Base-by-base conservation (phyloP, 2,113 vertebrate genomes). In the Carettochelys insculpta region DNA sequence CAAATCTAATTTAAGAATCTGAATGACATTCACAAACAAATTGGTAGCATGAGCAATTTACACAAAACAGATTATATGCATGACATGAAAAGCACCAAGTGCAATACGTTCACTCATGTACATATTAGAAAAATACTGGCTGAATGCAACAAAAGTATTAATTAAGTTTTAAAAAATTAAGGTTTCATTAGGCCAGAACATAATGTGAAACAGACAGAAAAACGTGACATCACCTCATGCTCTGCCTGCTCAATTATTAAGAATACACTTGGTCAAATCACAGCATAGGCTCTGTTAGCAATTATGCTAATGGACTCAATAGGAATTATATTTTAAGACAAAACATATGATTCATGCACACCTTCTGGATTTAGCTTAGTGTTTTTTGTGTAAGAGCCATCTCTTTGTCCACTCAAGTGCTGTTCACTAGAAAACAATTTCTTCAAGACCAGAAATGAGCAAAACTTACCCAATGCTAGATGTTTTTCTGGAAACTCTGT, bases 391-490 rank as follows among this genome's bases (percentile, higher is more conserved):
- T 20, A 17, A 34, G 38, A 90, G 92, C 61, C 50, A 53, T 3
- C 4, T 31, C 31, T 85, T n/a, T 51, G 82, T 80, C 56, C 73
- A 77, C 6, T 43, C 22, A 75, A 75, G 41, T 5, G 22, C 11
- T 45, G 41, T 56, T 89, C 17, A 92, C 2, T 13, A 76, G 90
- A 82, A 94, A 83, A 54, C 4, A 7, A 81, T 29, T 68, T 80
- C 41, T 86, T 65, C 16, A 90, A 90, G 82, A 93, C 78, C 48
- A 19, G 8, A 93, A 85, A 1, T 8, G 25, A 96, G 84, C 4
- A 92, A 91, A 88, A 96, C 98, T 96, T 97, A 98, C 98, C 90
- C 92, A 93, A 95, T 68, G 85, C 91, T 96, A n/a, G 97, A 53
- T 75, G 96, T 82, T 78, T 94, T 98, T 90, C 79, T 92, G 71